phyloP scores from a whole-genome alignment of 2,888 invertebrate genomes.

The Marasmarcha lunaedactyla region DNA sequence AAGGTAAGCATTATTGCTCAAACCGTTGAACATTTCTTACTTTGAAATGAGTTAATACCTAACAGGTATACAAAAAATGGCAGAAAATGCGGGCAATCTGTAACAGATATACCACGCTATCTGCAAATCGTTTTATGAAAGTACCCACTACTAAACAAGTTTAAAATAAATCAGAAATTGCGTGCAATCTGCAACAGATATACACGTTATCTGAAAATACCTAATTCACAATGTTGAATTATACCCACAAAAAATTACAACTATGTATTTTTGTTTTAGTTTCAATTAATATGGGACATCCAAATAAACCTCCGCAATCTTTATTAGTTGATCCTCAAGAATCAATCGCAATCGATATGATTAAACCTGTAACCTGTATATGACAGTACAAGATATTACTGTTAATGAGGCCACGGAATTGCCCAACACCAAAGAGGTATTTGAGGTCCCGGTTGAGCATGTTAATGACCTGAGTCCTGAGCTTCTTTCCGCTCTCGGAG shows the following conservation, averaged over 20 bases:
- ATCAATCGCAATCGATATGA: too few relatives aligned
- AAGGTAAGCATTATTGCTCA: constrained; percentile 3
- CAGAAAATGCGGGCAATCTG: neutral
- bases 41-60: neutral
- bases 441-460: neutral
- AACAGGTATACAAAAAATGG: neutral
- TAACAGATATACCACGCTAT: neutral
- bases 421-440: neutral
- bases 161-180: neutral
- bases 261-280: neutral
- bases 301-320: neutral
- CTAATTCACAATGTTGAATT: too few relatives aligned
- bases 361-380: too few relatives aligned
- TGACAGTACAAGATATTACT: neutral
- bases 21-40: neutral
- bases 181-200: constrained; percentile 1
- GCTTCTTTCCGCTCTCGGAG: constrained; percentile 6
- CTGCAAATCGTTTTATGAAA: neutral
- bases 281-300: neutral
- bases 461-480: constrained; percentile 3
- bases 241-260: neutral
- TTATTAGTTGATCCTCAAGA: neutral
- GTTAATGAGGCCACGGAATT: neutral
- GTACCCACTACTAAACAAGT: neutral
- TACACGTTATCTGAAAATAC: neutral